Base-by-base conservation (phyloP, 2,113 vertebrate genomes). In the Etheostoma cragini region DNA sequence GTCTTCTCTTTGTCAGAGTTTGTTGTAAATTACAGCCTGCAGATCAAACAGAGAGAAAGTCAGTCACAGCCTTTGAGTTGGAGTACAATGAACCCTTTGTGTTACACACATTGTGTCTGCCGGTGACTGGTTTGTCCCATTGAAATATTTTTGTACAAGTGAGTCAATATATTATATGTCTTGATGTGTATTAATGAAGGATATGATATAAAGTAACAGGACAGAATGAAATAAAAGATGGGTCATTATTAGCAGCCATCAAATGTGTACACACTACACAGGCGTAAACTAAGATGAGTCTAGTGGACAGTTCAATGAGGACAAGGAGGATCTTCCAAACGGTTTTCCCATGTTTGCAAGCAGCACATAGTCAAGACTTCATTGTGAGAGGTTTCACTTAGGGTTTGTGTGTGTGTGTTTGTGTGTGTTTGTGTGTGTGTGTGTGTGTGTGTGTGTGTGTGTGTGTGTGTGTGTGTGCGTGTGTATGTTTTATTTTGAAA, bases 41-140 rank as follows among this genome's bases (percentile, higher is more conserved):
- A 86, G 88, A 94, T 92, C 85, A 95, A 94, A 94, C 83, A 94
- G 62, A 94, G 46, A 86, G 81, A 87, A 72, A 82, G 69, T 88
- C 87, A 93, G 80, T 89, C 83, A 82, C 70, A 84, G 86, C 72
- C 88, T 79, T 78, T 57, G 74, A 81, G 73, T 49, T 47, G 22
- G 26, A 82, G 85, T 1, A 93, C 91, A 92, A 92, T 84, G 70
- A 75, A 64, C 38, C 14, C 76, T 89, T 89, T 93, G 90, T 93
- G 56, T 92, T 61, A 35, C 49, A 61, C 56, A 80, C 79, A 76
- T 16, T 22, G 54, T 64, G 67, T 83, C 72, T 87, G 86, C 53
- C 76, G 78, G 88, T 74, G 76, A 77, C 57, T 1, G 73, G 72
- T 66, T 69, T 8, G 0, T 53, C 76, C 65, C 52, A 13, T 65